Evolutionary conservation across 2,888 invertebrate genomes (phyloP), one percentile per base, ranked within the genome.

Genomic region (Dasysyrphus tricinctus): DNA sequence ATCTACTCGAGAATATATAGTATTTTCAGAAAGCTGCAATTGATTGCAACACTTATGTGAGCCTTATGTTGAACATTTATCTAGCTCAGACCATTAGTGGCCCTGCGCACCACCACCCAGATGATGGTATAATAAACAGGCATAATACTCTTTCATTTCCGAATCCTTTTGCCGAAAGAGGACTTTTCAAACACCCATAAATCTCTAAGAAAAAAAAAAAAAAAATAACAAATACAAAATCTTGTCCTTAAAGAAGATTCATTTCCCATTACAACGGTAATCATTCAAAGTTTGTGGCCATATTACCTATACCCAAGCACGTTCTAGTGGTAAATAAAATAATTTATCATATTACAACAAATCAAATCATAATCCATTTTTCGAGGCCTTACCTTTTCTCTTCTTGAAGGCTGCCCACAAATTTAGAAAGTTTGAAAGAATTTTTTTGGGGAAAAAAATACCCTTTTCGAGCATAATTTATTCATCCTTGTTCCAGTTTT

Each of bases 251-350:
- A 29, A 37, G 51, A 34, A 61, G 51, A 61, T 61, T 42, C 77
- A 61, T 78, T 29, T 42, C 2, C 42, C 54, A 73, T 79, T 65
- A 72, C 72, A 65, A 14, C 11, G 63, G 78, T 57, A 59, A 79
- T 79, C 78, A 29, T 49, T 79, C 47, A 79, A 44, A 51, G 37
- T 37, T 37, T 63, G 54, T 51, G 19, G 57, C 16, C 24, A n/a
- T n/a, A n/a, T n/a, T n/a, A 47, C 44, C 9, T 39, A 37, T 37
- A 44, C 32, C 16, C 37, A 54, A 24, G 37, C 63, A 72, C 70
- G 78, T 78, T n/a, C 42, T 42, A n/a, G 24, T 80, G 24, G 69
- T 54, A 80, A 69, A 75, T 75, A 56, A 54, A 70, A 63, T 37
- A 42, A 75, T 75, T 63, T 56, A 65, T 76, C 75, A 70, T 76